phyloP scores from a whole-genome alignment of 2,888 invertebrate genomes.

The Tetheella fluctuosa region DNA sequence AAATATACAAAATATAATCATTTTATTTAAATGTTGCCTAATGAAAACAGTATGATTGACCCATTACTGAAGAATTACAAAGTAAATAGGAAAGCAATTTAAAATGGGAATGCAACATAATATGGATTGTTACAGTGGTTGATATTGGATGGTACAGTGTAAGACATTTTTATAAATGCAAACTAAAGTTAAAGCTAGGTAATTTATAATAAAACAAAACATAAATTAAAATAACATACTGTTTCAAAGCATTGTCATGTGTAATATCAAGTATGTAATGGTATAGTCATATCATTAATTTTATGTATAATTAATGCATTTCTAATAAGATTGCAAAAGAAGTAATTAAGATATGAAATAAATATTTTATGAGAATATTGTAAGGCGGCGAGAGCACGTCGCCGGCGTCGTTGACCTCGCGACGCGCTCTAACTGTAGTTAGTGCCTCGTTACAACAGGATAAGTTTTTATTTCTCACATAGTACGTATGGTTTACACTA shows the following conservation, averaged over 20 bases:
- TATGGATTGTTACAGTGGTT: background rate
- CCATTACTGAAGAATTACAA: too few species aligned
- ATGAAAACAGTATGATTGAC: too few species aligned
- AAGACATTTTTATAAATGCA: background rate
- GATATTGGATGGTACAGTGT: background rate
- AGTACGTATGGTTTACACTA: background rate
- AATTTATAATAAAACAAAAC: too few species aligned
- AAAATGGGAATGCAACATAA: background rate
- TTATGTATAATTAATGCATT: background rate
- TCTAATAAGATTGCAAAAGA: conserved; percentile 19
- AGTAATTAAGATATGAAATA: background rate
- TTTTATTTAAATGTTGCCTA: too few species aligned
- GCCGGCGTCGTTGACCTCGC: conserved; percentile 37
- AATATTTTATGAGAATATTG: background rate
- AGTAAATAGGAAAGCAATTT: background rate
- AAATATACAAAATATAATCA: too few species aligned
- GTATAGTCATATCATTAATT: background rate
- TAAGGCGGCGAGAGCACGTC: conserved; percentile 15
- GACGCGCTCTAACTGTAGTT: conserved; percentile 29
- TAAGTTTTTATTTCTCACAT: background rate
- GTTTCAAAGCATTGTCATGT: background rate
- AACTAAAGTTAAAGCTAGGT: background rate
- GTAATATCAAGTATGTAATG: background rate
- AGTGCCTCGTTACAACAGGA: conserved; percentile 15
- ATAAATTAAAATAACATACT: too few species aligned